phyloP scores from a whole-genome alignment of 92 coral and sea anemone species.

The Montipora capitata region DNA sequence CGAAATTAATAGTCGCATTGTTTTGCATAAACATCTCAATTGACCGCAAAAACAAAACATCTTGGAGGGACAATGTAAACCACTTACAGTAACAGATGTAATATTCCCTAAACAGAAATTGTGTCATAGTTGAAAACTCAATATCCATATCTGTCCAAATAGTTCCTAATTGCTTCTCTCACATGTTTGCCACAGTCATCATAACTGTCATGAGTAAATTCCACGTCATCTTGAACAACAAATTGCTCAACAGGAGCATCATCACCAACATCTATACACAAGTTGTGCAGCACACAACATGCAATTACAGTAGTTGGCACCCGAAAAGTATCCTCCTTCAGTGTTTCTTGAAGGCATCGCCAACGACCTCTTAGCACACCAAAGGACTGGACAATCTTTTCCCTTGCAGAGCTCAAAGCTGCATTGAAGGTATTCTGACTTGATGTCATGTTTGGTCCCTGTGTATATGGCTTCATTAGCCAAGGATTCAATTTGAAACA shows the following conservation, averaged over 20 bases:
- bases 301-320: conserved; percentile 67
- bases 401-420: conserved; percentile 43
- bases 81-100: no score
- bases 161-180: conserved; percentile 28
- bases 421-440: conserved; percentile 62
- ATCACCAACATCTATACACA: conserved; percentile 49
- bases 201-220: neutral
- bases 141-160: conserved; percentile 29
- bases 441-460: conserved; percentile 5
- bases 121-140: neutral
- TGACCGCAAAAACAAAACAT: no score
- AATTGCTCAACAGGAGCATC: conserved; percentile 27
- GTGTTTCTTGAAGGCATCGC: conserved; percentile 52
- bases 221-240: conserved; percentile 32
- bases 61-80: no score
- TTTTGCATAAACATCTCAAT: no score
- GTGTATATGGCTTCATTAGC: conserved; percentile 55
- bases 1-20: no score
- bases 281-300: conserved; percentile 72
- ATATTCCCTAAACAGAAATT: no score
- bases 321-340: conserved; percentile 43
- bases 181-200: conserved; percentile 9
- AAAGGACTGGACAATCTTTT: conserved; percentile 46
- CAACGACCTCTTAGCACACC: conserved; percentile 70
- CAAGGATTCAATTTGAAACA: conserved; percentile 48